Base-by-base conservation (phyloP, 1,140 invertebrate genomes). In the Epicauta chinensis region DNA sequence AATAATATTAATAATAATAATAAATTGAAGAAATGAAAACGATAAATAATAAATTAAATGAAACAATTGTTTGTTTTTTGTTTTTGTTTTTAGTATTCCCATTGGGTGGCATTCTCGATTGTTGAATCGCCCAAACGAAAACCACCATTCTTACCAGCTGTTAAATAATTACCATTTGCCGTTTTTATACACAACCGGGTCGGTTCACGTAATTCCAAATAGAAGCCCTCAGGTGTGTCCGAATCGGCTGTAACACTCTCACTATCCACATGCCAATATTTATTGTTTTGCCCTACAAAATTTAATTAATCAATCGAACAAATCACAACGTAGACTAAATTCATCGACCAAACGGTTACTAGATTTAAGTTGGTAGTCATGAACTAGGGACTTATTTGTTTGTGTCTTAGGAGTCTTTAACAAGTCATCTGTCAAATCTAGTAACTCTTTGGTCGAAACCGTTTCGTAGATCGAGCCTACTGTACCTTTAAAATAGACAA, bases 71-170 rank as follows among this genome's bases (percentile, higher is more conserved):
- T 7, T 34, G 10, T 10, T 34, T 34, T n/a, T 34, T 34, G 12
- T 12, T 3, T 11, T n/a, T 4, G 35, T 34, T 40, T 34, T 82
- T 91, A 95, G 72, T 93, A 96, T 76, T 96, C 92, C 91, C 91
- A 96, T 69, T 90, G 89, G 51, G 91, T 94, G 60, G 91, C 90
- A 48, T 77, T 78, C 49, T 85, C 81, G 62, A 84, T 79, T 65
- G 91, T 86, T 46, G 81, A 78, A 46, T 86, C 87, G 16, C 87
- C 85, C 31, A 95, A 80, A 66, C 86, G 86, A 75, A 97, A 87
- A 49, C 84, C 82, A 39, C 95, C 94, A 73, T 97, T 98, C 76
- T 98, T 97, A 64, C 91, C 91, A 46, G 93, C 91, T 50, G 85
- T 82, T 50, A 97, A 74, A 74, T 94, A 97, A 65, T 83, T 80